Conservation (phyloP, 2,113 vertebrate species). For the Bettongia penicillata region DNA sequence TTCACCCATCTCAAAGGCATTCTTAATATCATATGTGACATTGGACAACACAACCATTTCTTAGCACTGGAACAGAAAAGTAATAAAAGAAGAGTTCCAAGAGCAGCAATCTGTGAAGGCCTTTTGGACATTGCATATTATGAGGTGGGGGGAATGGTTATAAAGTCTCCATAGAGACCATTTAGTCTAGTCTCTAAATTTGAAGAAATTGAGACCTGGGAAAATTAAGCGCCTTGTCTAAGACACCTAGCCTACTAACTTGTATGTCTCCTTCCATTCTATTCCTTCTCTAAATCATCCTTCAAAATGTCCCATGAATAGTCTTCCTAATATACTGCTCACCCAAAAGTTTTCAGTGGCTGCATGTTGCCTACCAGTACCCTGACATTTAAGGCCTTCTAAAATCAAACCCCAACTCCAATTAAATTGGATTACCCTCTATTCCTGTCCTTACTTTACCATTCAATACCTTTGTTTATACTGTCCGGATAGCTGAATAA, state of each 20-base stretch:
- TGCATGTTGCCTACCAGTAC: not conserved
- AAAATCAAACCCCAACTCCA: not conserved
- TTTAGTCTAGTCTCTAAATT: not conserved
- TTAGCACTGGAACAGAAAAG: slow-evolving; percentile 48
- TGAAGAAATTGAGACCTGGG: not conserved
- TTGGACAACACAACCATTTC: not conserved
- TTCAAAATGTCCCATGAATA: not conserved
- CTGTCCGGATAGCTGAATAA: not conserved
- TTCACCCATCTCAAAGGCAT: not conserved
- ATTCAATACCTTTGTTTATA: not conserved
- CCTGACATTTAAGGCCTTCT: not conserved
- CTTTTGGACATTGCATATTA: not conserved
- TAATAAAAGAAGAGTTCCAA: not conserved
- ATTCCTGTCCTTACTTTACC: not conserved
- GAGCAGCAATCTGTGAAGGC: slow-evolving; percentile 19
- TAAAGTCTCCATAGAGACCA: not conserved
- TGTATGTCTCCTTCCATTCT: not conserved
- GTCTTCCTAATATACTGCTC: not conserved
- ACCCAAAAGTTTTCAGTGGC: not conserved
- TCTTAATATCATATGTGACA: not conserved
- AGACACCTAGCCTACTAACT: not conserved
- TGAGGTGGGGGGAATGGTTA: not conserved
- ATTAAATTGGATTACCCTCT: not conserved
- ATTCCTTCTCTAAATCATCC: not conserved
- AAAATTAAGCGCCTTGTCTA: not conserved